Conservation (phyloP, 2,113 vertebrate genomes). For the Phrynocephalus versicolor region DNA sequence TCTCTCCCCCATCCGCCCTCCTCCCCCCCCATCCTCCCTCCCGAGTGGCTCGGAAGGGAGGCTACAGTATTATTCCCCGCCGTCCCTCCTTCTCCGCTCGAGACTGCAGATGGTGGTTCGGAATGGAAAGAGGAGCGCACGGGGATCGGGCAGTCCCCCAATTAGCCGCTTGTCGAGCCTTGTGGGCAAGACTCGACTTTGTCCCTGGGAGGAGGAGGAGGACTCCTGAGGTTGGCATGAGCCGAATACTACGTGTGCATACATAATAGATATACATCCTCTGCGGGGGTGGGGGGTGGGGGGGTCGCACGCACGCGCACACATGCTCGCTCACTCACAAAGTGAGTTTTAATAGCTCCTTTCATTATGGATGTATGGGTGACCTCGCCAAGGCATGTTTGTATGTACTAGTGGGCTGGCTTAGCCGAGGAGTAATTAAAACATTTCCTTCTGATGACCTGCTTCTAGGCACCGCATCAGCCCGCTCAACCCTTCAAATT, state of each 20-base stretch:
- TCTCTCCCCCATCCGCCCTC: background rate
- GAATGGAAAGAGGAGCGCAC: background rate
- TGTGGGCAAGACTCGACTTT: conserved; percentile 33
- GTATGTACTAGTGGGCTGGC: background rate
- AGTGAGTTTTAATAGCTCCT: conserved; percentile 28
- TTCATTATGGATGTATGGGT: background rate
- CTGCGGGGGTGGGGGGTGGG: no score
- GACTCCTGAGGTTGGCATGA: background rate
- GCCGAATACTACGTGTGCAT: background rate
- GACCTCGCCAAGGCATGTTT: background rate
- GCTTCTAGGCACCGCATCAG: conserved; percentile 90
- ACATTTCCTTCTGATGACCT: conserved; percentile 61
- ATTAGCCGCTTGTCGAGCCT: background rate
- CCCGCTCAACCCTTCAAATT: conserved; percentile 96
- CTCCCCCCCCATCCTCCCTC: background rate
- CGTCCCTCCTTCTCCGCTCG: background rate
- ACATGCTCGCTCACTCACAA: no score
- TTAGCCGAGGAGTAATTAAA: conserved; percentile 60
- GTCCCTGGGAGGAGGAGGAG: background rate
- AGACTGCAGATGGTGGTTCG: background rate
- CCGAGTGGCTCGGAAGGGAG: background rate
- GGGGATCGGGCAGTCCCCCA: background rate
- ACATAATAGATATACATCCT: no score
- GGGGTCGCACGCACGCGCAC: no score
- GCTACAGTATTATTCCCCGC: no score